Evolutionary conservation across 2,113 vertebrate species (phyloP), one percentile per base, ranked within the genome.

Genomic region (Balaeniceps rex): DNA sequence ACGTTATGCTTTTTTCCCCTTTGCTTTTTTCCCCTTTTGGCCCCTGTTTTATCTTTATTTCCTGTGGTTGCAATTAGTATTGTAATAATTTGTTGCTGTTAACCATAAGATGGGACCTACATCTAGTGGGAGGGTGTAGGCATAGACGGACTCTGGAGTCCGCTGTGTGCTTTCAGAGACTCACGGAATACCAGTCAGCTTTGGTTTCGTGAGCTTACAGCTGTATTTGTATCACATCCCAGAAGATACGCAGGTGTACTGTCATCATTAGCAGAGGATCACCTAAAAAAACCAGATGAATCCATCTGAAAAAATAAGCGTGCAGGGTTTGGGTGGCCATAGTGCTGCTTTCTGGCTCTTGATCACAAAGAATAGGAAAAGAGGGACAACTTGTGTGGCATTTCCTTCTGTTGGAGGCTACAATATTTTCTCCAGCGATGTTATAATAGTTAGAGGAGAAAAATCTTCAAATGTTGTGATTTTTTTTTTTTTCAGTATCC

Each of bases 181-280:
- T 19, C 2, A 1, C 0, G 2, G 55, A 66, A 49, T 40, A 16
- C 23, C 16, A 11, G 33, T 22, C 1, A 4, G 23, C 40, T 79
- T 49, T 63, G 71, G 23, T 24, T 71, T 42, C 23, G 17, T 22
- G 18, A 85, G 29, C 29, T 7, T 52, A 0, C 28, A 19, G 40
- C 19, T 7, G 4, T 26, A 5, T 38, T 42, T 51, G 25, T 34
- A 7, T 26, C 0, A 0, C 4, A 7, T 52, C 36, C 80, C 31
- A 9, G 47, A 29, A 14, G 40, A 34, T 4, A 22, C 0, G 2
- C 29, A 5, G 25, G 38, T 46, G 25, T 15, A 13, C 12, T 17
- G 2, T 79, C 4, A 4, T 31, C 3, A 1, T 18, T 61, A 42
- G 44, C 15, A 7, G 0, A 23, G 40, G 26, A n/a, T 36, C 26